Evolutionary conservation across 2,797 vertebrate genomes (phyloP).

Genomic region (Bryconaethiops microstoma): DNA sequence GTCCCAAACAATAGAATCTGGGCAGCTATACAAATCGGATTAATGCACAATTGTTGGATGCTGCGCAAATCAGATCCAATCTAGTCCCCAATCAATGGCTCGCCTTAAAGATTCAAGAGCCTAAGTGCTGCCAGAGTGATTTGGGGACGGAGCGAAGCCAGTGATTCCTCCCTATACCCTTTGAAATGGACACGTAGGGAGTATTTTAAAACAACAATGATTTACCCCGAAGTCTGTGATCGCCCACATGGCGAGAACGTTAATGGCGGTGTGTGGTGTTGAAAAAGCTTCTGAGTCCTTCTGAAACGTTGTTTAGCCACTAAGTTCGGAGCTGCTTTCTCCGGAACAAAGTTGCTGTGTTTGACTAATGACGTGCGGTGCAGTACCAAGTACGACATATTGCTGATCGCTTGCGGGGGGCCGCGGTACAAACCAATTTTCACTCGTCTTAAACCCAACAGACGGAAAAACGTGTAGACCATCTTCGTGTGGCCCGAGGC

Average conservation of each 20-base stretch:
- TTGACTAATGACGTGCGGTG: constrained; percentile 57
- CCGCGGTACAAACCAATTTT: constrained; percentile 54
- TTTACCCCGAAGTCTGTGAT: constrained; percentile 47
- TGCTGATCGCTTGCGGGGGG: constrained; percentile 17
- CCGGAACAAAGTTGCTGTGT: constrained; percentile 40
- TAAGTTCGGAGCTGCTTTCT: constrained; percentile 19
- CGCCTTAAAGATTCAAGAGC: constrained; percentile 34
- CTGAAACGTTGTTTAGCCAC: constrained; percentile 49
- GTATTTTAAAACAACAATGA: constrained; percentile 35
- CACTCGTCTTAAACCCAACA: constrained; percentile 51
- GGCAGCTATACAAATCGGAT: constrained; percentile 39
- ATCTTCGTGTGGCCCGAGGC: constrained; percentile 54
- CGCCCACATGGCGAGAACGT: constrained; percentile 47
- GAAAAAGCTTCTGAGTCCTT: constrained; percentile 25
- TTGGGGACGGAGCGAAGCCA: constrained; percentile 34
- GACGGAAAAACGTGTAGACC: constrained; percentile 37
- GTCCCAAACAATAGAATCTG: constrained; percentile 33
- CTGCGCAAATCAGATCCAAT: constrained; percentile 47
- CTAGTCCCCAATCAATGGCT: constrained; percentile 38
- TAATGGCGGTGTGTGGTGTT: constrained; percentile 47
- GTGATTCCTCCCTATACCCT: constrained; percentile 54
- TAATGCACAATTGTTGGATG: constrained; percentile 46
- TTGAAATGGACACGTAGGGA: constrained; percentile 43
- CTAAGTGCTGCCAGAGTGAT: constrained; percentile 18
- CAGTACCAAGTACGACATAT: constrained; percentile 37